phyloP scores from a whole-genome alignment of 2,797 vertebrate genomes.

The Thamnophis elegans region DNA sequence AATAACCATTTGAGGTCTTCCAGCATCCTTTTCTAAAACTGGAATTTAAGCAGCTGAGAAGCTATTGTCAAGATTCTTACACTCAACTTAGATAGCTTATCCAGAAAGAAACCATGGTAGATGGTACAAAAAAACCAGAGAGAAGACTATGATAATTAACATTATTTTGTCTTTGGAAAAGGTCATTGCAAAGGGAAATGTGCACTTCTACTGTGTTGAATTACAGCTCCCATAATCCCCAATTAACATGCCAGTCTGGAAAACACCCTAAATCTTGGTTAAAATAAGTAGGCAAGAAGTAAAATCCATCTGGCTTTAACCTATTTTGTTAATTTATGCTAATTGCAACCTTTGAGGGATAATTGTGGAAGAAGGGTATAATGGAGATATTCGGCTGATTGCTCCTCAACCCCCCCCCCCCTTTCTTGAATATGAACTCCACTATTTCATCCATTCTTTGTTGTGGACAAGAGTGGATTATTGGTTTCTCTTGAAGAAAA shows the following conservation, averaged over 20 bases:
- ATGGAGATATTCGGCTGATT: neutral
- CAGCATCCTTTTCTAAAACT: neutral
- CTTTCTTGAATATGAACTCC: neutral
- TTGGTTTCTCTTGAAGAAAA: neutral
- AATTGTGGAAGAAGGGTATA: neutral
- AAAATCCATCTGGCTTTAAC: neutral
- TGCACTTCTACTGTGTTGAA: neutral
- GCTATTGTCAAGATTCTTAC: neutral
- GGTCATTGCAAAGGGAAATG: neutral
- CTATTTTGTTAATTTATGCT: slow-evolving; percentile 11
- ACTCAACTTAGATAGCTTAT: neutral
- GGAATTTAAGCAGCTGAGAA: neutral
- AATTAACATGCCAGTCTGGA: neutral
- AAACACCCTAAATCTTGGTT: neutral
- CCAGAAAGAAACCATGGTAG: neutral
- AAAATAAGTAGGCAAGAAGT: neutral
- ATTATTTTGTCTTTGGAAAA: neutral
- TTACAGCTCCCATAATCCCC: neutral
- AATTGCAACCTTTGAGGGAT: slow-evolving; percentile 1
- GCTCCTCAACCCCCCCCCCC: neutral
- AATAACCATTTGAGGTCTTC: neutral
- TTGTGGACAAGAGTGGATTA: neutral
- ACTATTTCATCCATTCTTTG: neutral
- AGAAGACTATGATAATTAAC: neutral
- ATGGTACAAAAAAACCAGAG: neutral